Base-by-base conservation (phyloP, 2,113 vertebrate genomes). In the Campylomormyrus numenius region DNA sequence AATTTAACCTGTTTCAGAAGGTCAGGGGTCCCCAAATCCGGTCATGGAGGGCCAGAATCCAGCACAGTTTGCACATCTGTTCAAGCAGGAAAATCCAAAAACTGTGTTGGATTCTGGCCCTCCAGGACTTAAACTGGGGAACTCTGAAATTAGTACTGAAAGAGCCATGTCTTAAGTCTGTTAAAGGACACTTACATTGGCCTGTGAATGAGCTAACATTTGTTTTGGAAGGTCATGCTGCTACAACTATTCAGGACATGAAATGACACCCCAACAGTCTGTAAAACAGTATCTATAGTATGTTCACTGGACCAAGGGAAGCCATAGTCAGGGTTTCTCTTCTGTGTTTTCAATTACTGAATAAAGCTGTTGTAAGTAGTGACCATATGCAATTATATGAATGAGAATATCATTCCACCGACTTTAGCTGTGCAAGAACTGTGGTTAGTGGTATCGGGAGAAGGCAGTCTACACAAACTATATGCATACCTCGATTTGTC, bases 401-500 rank as follows among this genome's bases (percentile, higher is more conserved):
- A 35, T 56, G 85, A 53, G 15, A 87, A 87, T 19, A 56, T 53
- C 2, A 80, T 86, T 86, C 24, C 27, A 49, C 5, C 1, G 10
- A 15, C 21, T 85, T 85, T 6, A 53, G 1, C 39, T 53, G 48
- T 39, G 50, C 27, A 19, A 87, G 46, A 31, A 52, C n/a, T 87
- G n/a, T 39, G 11, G 10, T 49, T 35, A 87, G 24, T n/a, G 15
- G 49, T 6, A 53, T 31, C 27, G 11, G 11, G 46, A 27, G 2
- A 87, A 35, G 53, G 31, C 24, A 31, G 48, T 39, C 56, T 27
- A 39, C 62, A 90, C n/a, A 83, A 52, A 50, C 1, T 24, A 31
- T 17, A 49, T n/a, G 90, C 93, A 93, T 91, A 99, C 98, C 95
- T 99, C 98, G 66, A 99, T 99, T 94, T 99, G 98, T 42, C 98